A percentile compares a stretch with the other conserved stretches of the same genome.
These are phyloP conservation scores for Amyelois transitella DNA, from an alignment of 1,140 invertebrate genomes.

Conservation along the genomic window DNA sequence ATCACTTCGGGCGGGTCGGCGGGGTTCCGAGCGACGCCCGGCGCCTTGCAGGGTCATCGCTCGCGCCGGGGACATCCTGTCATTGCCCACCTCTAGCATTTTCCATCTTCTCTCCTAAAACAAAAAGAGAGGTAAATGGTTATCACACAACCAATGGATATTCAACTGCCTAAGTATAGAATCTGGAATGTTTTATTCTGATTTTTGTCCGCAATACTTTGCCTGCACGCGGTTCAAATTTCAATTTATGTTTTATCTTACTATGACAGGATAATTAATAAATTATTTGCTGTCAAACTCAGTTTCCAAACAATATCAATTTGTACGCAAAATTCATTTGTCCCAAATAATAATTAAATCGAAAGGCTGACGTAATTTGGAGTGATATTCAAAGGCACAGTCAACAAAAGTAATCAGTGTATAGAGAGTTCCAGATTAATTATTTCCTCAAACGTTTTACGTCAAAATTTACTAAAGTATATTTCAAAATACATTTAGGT, in stretches of 20 bases:
- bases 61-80: constrained; percentile 65
- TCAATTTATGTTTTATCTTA: not conserved
- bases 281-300: not conserved
- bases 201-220: too few species aligned
- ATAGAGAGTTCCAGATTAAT: not conserved
- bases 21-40: constrained; percentile 39
- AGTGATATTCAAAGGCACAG: not conserved
- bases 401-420: not conserved
- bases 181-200: too few species aligned
- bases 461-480: too few species aligned
- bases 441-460: not conserved
- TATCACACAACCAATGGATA: too few species aligned
- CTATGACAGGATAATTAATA: not conserved
- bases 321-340: not conserved
- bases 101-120: constrained; percentile 67
- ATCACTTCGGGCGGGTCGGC: constrained; percentile 30
- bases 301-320: not conserved
- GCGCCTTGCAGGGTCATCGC: constrained; percentile 53
- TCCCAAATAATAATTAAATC: not conserved
- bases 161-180: too few species aligned
- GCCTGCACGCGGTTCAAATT: too few species aligned
- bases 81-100: constrained; percentile 64
- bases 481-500: too few species aligned
- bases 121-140: constrained; percentile 20
- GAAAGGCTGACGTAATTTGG: not conserved